These are phyloP conservation scores for Argyresthia albistria DNA, from an alignment of 2,888 invertebrate genomes.

Conservation along the genomic window DNA sequence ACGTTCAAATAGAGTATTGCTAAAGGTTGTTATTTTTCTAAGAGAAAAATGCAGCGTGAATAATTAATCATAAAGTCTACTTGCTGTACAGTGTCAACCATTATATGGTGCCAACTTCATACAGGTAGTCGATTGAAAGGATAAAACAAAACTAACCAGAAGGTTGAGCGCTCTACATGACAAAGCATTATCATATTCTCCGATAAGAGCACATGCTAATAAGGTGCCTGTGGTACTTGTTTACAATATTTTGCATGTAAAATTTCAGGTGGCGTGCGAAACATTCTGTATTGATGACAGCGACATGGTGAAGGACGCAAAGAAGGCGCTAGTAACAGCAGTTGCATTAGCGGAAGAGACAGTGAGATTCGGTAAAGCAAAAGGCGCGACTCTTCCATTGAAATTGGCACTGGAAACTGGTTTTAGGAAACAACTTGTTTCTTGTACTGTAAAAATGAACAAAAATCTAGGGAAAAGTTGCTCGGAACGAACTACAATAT, in stretches of 20 bases:
- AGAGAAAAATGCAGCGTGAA: no score
- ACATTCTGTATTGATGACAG: slow-evolving; percentile 94
- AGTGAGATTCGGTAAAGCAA: slow-evolving; percentile 77
- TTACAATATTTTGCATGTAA: no score
- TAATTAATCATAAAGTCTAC: no score
- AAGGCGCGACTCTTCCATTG: slow-evolving; percentile 25
- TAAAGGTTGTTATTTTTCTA: no score
- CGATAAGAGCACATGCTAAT: no score
- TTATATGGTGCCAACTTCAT: no score
- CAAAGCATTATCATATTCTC: no score
- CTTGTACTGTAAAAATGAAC: slow-evolving; percentile 66
- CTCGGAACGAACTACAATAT: slow-evolving; percentile 69
- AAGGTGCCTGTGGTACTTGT: background rate
- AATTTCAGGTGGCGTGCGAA: slow-evolving; percentile 85
- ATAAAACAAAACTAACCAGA: no score
- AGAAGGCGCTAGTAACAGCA: slow-evolving; percentile 80
- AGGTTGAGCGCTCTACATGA: no score
- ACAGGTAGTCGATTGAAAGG: no score
- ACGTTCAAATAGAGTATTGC: no score
- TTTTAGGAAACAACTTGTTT: slow-evolving; percentile 52
- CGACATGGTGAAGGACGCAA: slow-evolving; percentile 85
- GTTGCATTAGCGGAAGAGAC: slow-evolving; percentile 82
- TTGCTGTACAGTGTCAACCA: no score
- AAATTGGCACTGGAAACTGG: slow-evolving; percentile 38
- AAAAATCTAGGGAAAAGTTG: slow-evolving; percentile 73